Evolutionary conservation across 2,797 vertebrate genomes (phyloP), one percentile per base, ranked within the genome.

Genomic region (Paguma larvata): DNA sequence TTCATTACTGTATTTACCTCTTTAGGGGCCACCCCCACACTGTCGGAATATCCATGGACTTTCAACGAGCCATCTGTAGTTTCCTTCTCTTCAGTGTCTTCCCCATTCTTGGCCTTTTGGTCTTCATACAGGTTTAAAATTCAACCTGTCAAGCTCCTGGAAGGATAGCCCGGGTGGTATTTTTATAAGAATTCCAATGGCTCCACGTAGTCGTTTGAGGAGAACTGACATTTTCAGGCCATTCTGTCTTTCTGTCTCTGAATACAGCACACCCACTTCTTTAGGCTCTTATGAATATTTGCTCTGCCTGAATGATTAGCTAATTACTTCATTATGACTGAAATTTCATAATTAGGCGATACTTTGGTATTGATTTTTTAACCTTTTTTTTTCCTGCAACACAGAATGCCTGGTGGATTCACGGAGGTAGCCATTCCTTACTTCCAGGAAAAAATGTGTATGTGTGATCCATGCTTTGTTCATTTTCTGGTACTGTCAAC

Each of bases 1-100:
- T 41, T 38, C 51, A 3, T 48, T 46, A 11, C 25, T 46, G 14
- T 34, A 34, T 78, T 46, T 12, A 30, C 18, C 16, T 23, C 34
- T 4, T 4, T 18, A 53, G 0, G 9, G 48, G 46, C 32, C 23
- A 2, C 30, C 11, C 12, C 15, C 38, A 56, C 7, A 7, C 4
- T 9, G 21, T 21, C 78, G 0, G 32, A 56, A 85, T 44, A 79
- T 9, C 41, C 30, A 38, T 19, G 25, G n/a, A 41, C 44, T 75
- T 34, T 44, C 44, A 46, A 32, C 1, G 13, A 34, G 11, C 12
- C 41, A 32, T 30, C 9, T 18, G 9, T 12, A 6, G 18, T 34
- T 23, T 59, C 15, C 46, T 46, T 34, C 16, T 34, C 62, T 30
- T 38, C 46, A 9, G 6, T 21, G 73, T 46, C 8, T 13, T 41